These are phyloP conservation scores for Bombyx mandarina DNA, from an alignment of 1,140 invertebrate species.

Conservation along the genomic window DNA sequence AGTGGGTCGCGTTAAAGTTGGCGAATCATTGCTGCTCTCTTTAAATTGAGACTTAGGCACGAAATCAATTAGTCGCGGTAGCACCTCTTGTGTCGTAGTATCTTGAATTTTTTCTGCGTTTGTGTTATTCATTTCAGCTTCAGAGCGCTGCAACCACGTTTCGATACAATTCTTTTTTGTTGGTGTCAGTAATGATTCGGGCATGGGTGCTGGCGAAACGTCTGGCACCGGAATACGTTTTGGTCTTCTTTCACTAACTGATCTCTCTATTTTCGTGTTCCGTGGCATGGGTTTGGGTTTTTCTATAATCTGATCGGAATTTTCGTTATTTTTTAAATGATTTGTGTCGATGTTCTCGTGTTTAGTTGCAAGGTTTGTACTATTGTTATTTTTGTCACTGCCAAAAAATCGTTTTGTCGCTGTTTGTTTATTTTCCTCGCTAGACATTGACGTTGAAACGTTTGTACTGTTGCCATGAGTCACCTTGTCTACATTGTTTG, in stretches of 20 bases:
- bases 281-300: conserved; percentile 65
- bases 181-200: conserved; percentile 58
- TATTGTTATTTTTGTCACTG: conserved; percentile 62
- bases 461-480: conserved; percentile 18
- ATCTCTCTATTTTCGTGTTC: conserved; percentile 56
- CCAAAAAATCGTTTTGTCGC: conserved; percentile 23
- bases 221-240: conserved; percentile 45
- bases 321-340: conserved; percentile 11
- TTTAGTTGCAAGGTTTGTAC: conserved; percentile 26
- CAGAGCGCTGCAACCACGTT: conserved; percentile 64
- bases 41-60: conserved; percentile 73
- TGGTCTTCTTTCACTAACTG: conserved; percentile 48
- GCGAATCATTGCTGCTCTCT: conserved; percentile 40
- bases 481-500: conserved; percentile 33
- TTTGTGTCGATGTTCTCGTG: conserved; percentile 21
- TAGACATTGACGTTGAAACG: conserved; percentile 21
- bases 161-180: conserved; percentile 70
- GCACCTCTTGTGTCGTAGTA: conserved; percentile 44
- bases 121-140: conserved; percentile 61
- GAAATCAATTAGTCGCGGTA: conserved; percentile 78
- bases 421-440: conserved; percentile 21
- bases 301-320: conserved; percentile 21
- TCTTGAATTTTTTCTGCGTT: conserved; percentile 44
- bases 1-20: conserved; percentile 33
- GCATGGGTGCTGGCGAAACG: conserved; percentile 23